phyloP scores from a whole-genome alignment of 2,888 invertebrate genomes.

The Caradrina clavipalpis region DNA sequence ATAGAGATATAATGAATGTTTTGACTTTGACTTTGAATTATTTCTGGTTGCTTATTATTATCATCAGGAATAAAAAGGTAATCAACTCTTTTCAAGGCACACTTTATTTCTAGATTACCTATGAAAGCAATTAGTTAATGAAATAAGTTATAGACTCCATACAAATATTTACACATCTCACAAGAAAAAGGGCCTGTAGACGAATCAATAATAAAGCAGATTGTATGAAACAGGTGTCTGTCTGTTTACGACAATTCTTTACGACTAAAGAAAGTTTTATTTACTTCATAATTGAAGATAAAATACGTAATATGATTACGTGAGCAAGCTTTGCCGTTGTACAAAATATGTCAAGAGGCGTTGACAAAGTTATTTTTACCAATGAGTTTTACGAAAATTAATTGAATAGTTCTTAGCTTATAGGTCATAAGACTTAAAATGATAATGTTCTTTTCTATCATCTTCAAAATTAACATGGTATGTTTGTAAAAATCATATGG shows the following conservation, averaged over 20 bases:
- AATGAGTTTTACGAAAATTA: background rate
- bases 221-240: constrained; percentile 19
- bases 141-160: background rate
- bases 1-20: too few relatives aligned
- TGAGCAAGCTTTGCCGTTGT: constrained; percentile 35
- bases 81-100: background rate
- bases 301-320: constrained; percentile 54
- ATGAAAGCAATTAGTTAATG: background rate
- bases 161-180: background rate
- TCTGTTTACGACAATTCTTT: constrained; percentile 28
- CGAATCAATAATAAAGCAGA: constrained; percentile 7
- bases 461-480: constrained; percentile 8
- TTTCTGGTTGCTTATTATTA: too few relatives aligned
- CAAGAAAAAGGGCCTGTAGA: background rate
- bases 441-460: background rate
- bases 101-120: background rate
- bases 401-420: background rate
- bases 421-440: constrained; percentile 9
- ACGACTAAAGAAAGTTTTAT: constrained; percentile 61
- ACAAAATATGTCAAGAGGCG: constrained; percentile 37
- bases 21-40: too few relatives aligned
- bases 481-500: constrained; percentile 21
- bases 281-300: constrained; percentile 45
- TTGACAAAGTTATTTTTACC: constrained; percentile 27
- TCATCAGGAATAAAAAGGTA: too few relatives aligned